Base-by-base conservation (phyloP, 2,113 vertebrate genomes). In the Okapia johnstoni region DNA sequence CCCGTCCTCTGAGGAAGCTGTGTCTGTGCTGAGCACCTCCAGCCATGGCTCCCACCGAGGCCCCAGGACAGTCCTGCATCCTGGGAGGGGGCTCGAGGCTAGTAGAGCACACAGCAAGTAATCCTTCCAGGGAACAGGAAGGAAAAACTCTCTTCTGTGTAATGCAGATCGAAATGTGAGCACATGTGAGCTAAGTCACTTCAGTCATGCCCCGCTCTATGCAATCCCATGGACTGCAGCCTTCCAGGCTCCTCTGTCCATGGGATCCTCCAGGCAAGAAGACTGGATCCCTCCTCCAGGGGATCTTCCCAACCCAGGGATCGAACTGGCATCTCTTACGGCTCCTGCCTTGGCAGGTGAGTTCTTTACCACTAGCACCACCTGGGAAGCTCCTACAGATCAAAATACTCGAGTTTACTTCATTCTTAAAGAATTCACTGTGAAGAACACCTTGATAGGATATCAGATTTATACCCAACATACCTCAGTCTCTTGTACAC, bases 111-210 rank as follows among this genome's bases (percentile, higher is more conserved):
- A 33, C 3, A 9, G 23, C 14, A 66, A 54, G 30, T 17, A 36
- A 21, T 2, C 7, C 7, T 79, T 23, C 77, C 40, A 33, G 8
- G 33, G 55, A 54, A 88, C 30, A 17, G 5, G 21, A 21, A n/a
- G 63, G 10, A 19, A n/a, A 54, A 13, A n/a, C 2, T 0, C 36
- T 55, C 36, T n/a, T 5, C 36, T 36, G 25, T 46, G 46, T 15
- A 15, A 25, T 16, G 6, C 6, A 55, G 25, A 26, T 17, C 73
- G 17, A 91, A 46, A 85, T 4, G 36, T 6, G 66, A 6, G 10
- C 6, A 9, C 21, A 73, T 6, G 19, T 1, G 0, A 40, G 66
- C 36, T 40, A 25, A 40, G n/a, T 40, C 1, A 1, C 36, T 70
- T 40, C 9, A 25, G 66, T 73, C 1, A 0, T 73, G 36, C 36